These are phyloP conservation scores for Volucella bombylans DNA, from an alignment of 2,888 invertebrate species.

Conservation along the genomic window DNA sequence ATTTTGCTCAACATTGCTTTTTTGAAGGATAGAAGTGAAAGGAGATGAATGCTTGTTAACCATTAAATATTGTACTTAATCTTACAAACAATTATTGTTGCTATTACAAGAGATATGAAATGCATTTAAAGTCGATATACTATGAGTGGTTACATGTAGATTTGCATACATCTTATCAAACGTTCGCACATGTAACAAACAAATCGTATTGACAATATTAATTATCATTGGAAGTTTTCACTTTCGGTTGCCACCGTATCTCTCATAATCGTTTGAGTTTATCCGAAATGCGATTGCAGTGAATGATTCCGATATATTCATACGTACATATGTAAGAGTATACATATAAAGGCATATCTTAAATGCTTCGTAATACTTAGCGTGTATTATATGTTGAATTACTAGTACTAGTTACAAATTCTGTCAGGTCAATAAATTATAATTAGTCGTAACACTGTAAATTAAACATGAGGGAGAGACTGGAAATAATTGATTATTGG, in stretches of 20 bases:
- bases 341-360: conserved; percentile 13
- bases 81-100: conserved; percentile 19
- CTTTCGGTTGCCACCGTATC: conserved; percentile 22
- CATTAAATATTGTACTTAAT: conserved; percentile 1
- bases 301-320: conserved; percentile 23
- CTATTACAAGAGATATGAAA: conserved; percentile 30
- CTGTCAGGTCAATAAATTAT: no score
- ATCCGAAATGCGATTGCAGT: neutral
- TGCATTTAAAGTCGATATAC: conserved; percentile 10
- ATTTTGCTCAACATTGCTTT: conserved; percentile 59
- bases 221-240: conserved; percentile 35
- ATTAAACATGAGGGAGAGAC: no score
- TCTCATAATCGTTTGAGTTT: neutral
- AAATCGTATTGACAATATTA: conserved; percentile 41
- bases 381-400: no score
- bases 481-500: no score
- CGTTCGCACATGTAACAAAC: conserved; percentile 41
- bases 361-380: neutral
- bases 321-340: conserved; percentile 8
- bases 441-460: no score
- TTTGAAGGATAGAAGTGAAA: conserved; percentile 65
- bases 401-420: no score
- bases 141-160: neutral
- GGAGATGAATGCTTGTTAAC: conserved; percentile 47
- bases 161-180: conserved; percentile 31